These are phyloP conservation scores for Nysson spinosus DNA, from an alignment of 2,888 invertebrate species.

Conservation along the genomic window DNA sequence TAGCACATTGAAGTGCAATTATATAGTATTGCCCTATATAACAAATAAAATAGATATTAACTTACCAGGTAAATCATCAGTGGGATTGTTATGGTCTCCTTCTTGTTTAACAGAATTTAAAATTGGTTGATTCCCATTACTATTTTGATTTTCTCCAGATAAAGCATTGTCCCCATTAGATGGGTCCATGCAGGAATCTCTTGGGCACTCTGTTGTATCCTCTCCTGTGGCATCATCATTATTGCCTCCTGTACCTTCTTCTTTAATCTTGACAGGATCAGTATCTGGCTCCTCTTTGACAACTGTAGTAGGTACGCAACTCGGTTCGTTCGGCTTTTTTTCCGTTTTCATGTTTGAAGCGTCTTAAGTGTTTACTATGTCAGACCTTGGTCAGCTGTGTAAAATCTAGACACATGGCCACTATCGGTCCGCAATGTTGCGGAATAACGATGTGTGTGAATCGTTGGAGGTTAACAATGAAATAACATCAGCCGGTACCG, in stretches of 20 bases:
- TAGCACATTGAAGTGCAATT: too few relatives aligned
- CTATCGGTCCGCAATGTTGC: constrained; percentile 38
- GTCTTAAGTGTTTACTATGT: constrained; percentile 38
- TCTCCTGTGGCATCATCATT: constrained; percentile 72
- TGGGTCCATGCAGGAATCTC: constrained; percentile 69
- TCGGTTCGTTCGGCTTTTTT: constrained; percentile 74
- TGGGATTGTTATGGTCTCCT: constrained; percentile 67
- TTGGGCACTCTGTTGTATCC: constrained; percentile 69
- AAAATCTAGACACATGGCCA: constrained; percentile 56
- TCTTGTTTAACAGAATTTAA: constrained; percentile 72
- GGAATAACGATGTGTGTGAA: constrained; percentile 21
- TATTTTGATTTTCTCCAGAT: constrained; percentile 68
- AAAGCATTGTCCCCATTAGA: constrained; percentile 66
- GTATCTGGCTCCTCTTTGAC: constrained; percentile 75
- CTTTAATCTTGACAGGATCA: constrained; percentile 74
- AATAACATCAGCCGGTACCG: constrained; percentile 32
- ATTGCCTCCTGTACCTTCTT: constrained; percentile 66
- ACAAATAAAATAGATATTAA: neutral
- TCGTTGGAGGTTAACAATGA: constrained; percentile 49
- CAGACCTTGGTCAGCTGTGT: constrained; percentile 48
- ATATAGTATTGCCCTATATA: neutral
- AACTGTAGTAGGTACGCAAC: constrained; percentile 71
- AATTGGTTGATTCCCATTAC: constrained; percentile 64
- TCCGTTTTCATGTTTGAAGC: constrained; percentile 74
- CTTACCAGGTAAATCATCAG: constrained; percentile 69